Evolutionary conservation across 2,797 vertebrate species (phyloP).

Genomic region (Yasuhikotakia modesta): DNA sequence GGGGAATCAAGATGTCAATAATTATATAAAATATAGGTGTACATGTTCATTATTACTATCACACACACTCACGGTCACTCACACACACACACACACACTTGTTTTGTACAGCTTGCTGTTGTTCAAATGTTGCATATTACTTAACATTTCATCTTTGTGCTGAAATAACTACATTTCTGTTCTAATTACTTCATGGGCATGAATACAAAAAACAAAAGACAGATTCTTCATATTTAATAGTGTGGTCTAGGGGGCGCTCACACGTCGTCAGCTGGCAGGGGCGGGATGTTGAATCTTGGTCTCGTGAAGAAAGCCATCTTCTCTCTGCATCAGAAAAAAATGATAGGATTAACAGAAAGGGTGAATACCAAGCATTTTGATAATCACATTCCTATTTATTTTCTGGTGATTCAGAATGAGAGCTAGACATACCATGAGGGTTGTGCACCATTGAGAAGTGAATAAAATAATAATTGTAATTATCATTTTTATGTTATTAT

Average conservation of each 20-base stretch:
- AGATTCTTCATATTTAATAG: slow-evolving; percentile 91
- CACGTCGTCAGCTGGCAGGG: slow-evolving; percentile 95
- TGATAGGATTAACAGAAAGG: background rate
- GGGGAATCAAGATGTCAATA: slow-evolving; percentile 81
- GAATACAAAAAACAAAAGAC: slow-evolving; percentile 74
- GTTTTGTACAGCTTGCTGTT: slow-evolving; percentile 66
- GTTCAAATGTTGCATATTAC: slow-evolving; percentile 82
- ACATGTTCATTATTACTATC: slow-evolving; percentile 60
- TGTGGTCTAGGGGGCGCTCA: slow-evolving; percentile 78
- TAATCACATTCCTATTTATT: too few species aligned
- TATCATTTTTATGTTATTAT: too few species aligned
- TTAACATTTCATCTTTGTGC: slow-evolving; percentile 77
- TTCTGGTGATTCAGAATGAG: too few species aligned
- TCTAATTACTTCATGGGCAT: slow-evolving; percentile 90
- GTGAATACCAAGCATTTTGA: too few species aligned
- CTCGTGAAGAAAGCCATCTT: slow-evolving; percentile 99
- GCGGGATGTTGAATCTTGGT: slow-evolving; percentile 96
- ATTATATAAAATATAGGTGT: slow-evolving; percentile 83
- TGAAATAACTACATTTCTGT: slow-evolving; percentile 77
- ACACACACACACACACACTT: slow-evolving; percentile 37
- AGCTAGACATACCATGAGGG: too few species aligned
- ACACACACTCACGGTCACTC: slow-evolving; percentile 27
- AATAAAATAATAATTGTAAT: too few species aligned
- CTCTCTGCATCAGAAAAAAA: slow-evolving; percentile 81
- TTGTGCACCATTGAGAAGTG: too few species aligned